Percentiles rank a stretch among this genome's conserved stretches.
phyloP scores from a whole-genome alignment of 2,113 vertebrate genomes.

The Gallinago paraguaiae region DNA sequence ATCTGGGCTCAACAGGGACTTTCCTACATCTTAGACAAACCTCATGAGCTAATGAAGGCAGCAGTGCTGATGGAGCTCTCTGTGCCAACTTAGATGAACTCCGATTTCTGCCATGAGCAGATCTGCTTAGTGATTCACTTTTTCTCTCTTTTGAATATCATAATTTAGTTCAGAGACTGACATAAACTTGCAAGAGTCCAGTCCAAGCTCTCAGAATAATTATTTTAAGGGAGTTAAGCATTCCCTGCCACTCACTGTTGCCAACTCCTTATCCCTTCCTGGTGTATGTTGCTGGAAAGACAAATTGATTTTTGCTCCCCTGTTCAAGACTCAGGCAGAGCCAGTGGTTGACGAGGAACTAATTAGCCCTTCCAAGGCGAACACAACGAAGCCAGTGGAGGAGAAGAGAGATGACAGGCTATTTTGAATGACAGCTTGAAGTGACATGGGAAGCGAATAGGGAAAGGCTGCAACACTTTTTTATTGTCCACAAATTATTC shows the following conservation, averaged over 20 bases:
- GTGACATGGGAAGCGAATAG: neutral
- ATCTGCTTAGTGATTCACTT: neutral
- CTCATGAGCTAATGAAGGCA: neutral
- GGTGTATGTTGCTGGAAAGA: neutral
- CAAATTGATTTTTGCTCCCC: slow-evolving; percentile 5
- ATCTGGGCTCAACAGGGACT: neutral
- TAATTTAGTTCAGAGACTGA: neutral
- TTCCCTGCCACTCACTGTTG: neutral
- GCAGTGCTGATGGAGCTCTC: neutral
- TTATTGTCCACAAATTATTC: neutral
- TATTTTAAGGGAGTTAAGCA: neutral
- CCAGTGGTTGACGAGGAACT: neutral
- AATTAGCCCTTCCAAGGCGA: slow-evolving; percentile 30
- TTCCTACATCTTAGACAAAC: neutral
- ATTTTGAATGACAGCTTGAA: neutral
- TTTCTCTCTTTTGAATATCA: neutral
- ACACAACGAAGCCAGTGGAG: neutral
- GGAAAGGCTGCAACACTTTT: neutral
- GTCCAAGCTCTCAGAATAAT: neutral
- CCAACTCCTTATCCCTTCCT: neutral
- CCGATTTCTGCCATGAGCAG: neutral
- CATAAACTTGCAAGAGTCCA: neutral
- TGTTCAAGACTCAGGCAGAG: neutral
- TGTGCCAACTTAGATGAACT: neutral
- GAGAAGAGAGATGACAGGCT: neutral